Base-by-base conservation (phyloP, 2,797 vertebrate genomes). In the Cyprinella venusta region DNA sequence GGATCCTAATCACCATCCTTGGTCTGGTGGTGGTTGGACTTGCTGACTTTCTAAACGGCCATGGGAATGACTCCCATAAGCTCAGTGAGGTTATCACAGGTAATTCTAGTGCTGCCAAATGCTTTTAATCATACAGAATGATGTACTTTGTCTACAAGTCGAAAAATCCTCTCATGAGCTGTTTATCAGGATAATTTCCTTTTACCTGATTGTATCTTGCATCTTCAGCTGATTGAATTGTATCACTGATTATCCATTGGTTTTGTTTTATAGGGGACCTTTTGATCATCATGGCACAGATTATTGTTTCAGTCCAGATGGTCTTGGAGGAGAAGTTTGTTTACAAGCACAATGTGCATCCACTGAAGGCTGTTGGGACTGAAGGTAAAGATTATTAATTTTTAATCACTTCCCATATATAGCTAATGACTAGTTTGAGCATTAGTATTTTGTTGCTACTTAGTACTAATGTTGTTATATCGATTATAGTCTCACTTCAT, bases 321-420 rank as follows among this genome's bases (percentile, higher is more conserved):
- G 97, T 98, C 24, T 92, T 99, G 64, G 97, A 99, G 85, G 97
- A 99, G 88, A 99, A 97, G 86, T 97, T 98, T 82, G 93, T 99
- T 90, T 97, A 96, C 92, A 97, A 94, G 79, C 96, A 98, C 3
- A 94, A 98, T 0, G 96, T 98, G 19, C 97, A 98, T 88, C 97
- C 97, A 0, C 94, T 99, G 8, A 93, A 90, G 40, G 97, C 97
- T 0, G 97, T 98, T 0, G 97, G 97, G 59, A 98, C 94, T 0
- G 97, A 98, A 93, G 97, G 97, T 98, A 91, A 72, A 40, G n/a
- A 30, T 69, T 69, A 18, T 13, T 52, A 4, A 61, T 48, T 67
- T 76, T 79, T 64, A 40, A 65, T 16, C 1, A 24, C 9, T 59
- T 65, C 7, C 40, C 54, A 7, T 36, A 33, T 26, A 65, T 65